These are phyloP conservation scores for Acromyrmex charruanus DNA, from an alignment of 1,140 invertebrate species.

Conservation along the genomic window DNA sequence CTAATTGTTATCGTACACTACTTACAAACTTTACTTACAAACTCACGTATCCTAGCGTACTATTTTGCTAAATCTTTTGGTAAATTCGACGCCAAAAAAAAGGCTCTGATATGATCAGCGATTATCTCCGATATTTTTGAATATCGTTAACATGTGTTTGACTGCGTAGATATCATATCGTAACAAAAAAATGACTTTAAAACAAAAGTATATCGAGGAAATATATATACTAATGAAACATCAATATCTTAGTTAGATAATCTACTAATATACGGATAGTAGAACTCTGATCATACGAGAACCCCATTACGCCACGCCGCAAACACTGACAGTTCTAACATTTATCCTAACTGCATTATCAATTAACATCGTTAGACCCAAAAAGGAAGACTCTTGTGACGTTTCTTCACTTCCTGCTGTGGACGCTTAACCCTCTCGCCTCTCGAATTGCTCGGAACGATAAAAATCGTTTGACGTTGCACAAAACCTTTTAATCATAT, in stretches of 20 bases:
- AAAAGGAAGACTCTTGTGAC: constrained; percentile 77
- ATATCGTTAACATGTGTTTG: not conserved
- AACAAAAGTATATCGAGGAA: not conserved
- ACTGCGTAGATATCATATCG: not conserved
- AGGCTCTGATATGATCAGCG: not conserved
- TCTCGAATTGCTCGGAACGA: constrained; percentile 7
- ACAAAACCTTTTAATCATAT: constrained; percentile 15
- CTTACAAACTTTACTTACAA: constrained; percentile 85
- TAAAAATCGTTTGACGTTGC: constrained; percentile 7
- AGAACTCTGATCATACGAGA: constrained; percentile 40
- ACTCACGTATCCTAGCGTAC: constrained; percentile 74
- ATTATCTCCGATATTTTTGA: not conserved
- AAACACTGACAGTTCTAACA: constrained; percentile 29
- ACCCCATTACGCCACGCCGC: constrained; percentile 16
- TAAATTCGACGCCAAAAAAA: constrained; percentile 77
- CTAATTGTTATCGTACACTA: constrained; percentile 85
- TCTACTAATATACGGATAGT: not conserved
- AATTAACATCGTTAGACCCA: constrained; percentile 50
- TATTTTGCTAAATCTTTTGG: constrained; percentile 81
- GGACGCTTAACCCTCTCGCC: constrained; percentile 29
- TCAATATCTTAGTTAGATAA: not conserved
- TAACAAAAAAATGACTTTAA: not conserved
- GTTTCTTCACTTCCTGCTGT: constrained; percentile 32
- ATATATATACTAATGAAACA: not conserved
- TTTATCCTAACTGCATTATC: constrained; percentile 39